Conservation (phyloP, 2,888 invertebrate species). For the Norana najaformis region DNA sequence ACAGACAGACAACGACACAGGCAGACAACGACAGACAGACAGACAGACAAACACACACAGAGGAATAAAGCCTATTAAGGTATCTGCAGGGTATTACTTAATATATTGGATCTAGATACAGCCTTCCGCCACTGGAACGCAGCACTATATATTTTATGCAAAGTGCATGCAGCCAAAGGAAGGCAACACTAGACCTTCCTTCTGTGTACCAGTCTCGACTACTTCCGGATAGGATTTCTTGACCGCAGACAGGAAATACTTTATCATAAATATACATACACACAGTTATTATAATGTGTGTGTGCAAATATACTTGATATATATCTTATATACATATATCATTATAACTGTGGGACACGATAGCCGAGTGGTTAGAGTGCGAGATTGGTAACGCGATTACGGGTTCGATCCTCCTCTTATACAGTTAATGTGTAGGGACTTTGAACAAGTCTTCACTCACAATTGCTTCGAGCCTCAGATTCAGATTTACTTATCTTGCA, state of each 20-base stretch:
- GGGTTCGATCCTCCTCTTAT: too few species aligned
- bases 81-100: too few species aligned
- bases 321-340: neutral
- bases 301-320: neutral
- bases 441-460: too few species aligned
- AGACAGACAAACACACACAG: neutral
- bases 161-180: neutral
- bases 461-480: too few species aligned
- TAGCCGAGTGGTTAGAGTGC: too few species aligned
- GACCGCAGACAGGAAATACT: constrained; percentile 13
- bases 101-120: too few species aligned
- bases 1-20: neutral
- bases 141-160: neutral
- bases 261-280: neutral
- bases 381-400: too few species aligned
- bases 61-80: neutral
- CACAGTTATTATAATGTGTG: neutral
- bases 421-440: too few species aligned
- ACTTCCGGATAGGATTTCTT: constrained; percentile 13
- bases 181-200: neutral
- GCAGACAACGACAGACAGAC: neutral
- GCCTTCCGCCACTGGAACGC: neutral
- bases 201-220: neutral
- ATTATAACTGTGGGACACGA: too few species aligned
- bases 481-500: too few species aligned